phyloP scores from a whole-genome alignment of 2,113 vertebrate genomes.

The Tor tambroides region DNA sequence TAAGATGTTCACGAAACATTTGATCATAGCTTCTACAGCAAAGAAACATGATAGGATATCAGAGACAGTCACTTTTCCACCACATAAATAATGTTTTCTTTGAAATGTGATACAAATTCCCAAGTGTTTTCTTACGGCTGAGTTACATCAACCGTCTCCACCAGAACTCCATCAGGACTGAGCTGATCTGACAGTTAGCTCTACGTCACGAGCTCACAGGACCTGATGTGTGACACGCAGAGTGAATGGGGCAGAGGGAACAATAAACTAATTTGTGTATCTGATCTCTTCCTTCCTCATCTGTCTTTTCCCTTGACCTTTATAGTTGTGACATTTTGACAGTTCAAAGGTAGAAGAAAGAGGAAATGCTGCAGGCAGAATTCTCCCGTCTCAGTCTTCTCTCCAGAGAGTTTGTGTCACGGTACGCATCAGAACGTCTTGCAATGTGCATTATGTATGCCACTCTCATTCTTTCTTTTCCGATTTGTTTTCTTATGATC shows the following conservation, averaged over 20 bases:
- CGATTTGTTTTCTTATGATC: neutral
- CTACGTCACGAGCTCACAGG: neutral
- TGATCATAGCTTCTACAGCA: neutral
- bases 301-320: slow-evolving; percentile 63
- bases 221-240: slow-evolving; percentile 47
- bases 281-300: slow-evolving; percentile 32
- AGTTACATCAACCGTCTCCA: neutral
- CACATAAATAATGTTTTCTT: neutral
- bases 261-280: slow-evolving; percentile 59
- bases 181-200: neutral
- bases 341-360: slow-evolving; percentile 53
- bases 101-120: neutral
- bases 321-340: slow-evolving; percentile 65
- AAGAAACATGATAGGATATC: neutral
- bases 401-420: slow-evolving; percentile 18
- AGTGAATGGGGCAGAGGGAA: slow-evolving; percentile 54
- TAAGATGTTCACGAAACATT: slow-evolving; percentile 1
- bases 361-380: slow-evolving; percentile 16
- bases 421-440: neutral
- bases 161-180: neutral
- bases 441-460: neutral
- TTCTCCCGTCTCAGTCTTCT: neutral
- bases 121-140: neutral
- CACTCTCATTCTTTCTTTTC: neutral
- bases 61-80: slow-evolving; percentile 2